Conservation (phyloP, 2,888 invertebrate species). For the Siphlonurus alternatus region DNA sequence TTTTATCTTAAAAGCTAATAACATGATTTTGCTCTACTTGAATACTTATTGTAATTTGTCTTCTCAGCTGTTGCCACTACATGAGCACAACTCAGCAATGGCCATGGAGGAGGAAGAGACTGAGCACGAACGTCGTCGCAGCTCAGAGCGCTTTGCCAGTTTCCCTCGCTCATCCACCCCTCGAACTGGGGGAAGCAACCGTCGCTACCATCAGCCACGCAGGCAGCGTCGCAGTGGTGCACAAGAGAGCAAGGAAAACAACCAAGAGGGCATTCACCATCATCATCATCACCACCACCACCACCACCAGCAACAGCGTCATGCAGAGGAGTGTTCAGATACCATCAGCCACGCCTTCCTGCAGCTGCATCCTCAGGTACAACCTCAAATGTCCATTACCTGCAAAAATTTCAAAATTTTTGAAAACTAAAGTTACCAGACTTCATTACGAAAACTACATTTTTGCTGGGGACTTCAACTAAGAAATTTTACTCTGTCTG, state of each 20-base stretch:
- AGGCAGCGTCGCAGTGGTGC: slow-evolving; percentile 17
- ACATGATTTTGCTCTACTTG: too few species aligned
- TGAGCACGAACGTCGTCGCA: slow-evolving; percentile 43
- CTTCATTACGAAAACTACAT: neutral
- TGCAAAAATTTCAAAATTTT: neutral
- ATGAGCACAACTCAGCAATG: slow-evolving; percentile 21
- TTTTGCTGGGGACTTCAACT: neutral
- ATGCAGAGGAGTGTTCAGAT: slow-evolving; percentile 16
- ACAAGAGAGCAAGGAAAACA: slow-evolving; percentile 10
- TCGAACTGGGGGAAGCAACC: slow-evolving; percentile 18
- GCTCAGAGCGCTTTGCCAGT: slow-evolving; percentile 44
- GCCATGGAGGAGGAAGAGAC: slow-evolving; percentile 30
- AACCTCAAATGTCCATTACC: slow-evolving; percentile 1
- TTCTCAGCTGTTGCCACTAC: slow-evolving; percentile 19
- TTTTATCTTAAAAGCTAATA: too few species aligned
- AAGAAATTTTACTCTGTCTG: neutral
- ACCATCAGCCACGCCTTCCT: slow-evolving; percentile 13
- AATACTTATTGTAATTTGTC: too few species aligned
- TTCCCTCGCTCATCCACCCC: slow-evolving; percentile 30
- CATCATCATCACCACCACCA: slow-evolving; percentile 33
- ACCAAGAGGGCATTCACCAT: slow-evolving; percentile 15
- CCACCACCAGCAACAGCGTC: slow-evolving; percentile 30
- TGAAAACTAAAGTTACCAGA: neutral
- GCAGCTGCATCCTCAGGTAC: slow-evolving; percentile 16
- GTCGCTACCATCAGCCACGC: slow-evolving; percentile 3